Conservation (phyloP, 2,113 vertebrate species). For the Corythaixoides concolor region DNA sequence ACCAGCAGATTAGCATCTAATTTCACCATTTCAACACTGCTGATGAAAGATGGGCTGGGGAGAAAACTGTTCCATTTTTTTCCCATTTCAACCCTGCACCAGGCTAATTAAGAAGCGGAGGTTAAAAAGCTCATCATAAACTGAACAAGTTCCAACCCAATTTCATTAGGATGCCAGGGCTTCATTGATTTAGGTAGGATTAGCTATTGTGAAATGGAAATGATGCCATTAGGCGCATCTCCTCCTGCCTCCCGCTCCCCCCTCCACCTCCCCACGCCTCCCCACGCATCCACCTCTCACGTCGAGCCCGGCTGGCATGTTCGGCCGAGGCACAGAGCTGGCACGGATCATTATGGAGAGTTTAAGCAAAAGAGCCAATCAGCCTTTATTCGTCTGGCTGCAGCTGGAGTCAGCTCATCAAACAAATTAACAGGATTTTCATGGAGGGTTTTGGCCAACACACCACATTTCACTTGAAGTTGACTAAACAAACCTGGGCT, state of each 20-base stretch:
- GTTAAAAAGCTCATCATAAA: slow-evolving; percentile 69
- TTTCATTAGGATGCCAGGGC: slow-evolving; percentile 27
- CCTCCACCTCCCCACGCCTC: background rate
- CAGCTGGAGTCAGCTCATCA: slow-evolving; percentile 60
- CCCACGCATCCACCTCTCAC: background rate
- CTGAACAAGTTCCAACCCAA: slow-evolving; percentile 48
- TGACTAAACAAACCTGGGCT: slow-evolving; percentile 43
- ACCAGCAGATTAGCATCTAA: slow-evolving; percentile 29
- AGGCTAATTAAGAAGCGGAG: slow-evolving; percentile 59
- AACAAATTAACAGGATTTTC: slow-evolving; percentile 65
- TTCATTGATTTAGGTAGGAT: slow-evolving; percentile 45
- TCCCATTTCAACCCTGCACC: background rate
- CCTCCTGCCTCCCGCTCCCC: background rate
- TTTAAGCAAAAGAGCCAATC: slow-evolving; percentile 35
- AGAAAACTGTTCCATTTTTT: background rate
- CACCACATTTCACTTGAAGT: background rate
- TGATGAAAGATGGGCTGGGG: background rate
- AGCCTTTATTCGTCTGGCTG: slow-evolving; percentile 46
- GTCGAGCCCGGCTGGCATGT: background rate
- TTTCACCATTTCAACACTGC: background rate
- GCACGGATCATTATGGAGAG: background rate
- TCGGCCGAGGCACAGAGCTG: background rate
- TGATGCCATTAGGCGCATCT: background rate
- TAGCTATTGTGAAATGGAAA: slow-evolving; percentile 60
- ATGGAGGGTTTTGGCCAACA: slow-evolving; percentile 14